Percentiles rank a stretch among this genome's conserved stretches.
Evolutionary conservation across 1,140 invertebrate genomes (phyloP).

Genomic region (Trachelipus rathkii): DNA sequence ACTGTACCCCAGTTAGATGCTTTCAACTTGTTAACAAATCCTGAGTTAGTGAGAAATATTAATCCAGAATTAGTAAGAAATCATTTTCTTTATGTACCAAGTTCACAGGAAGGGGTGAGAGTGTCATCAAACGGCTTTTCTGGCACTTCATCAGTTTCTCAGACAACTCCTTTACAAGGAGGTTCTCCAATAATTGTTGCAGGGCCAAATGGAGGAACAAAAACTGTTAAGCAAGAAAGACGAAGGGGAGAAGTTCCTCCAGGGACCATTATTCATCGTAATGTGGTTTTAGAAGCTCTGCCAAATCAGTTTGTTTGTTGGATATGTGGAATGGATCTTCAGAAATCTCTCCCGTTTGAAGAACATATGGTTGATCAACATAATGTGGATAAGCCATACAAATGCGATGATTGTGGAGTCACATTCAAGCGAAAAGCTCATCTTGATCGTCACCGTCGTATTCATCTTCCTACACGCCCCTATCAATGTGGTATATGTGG

Average conservation of each 20-base stretch:
- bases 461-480: slow-evolving; percentile 44
- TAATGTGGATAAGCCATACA: slow-evolving; percentile 44
- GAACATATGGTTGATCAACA: slow-evolving; percentile 46
- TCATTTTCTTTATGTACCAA: slow-evolving; percentile 45
- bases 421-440: slow-evolving; percentile 46
- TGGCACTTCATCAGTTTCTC: slow-evolving; percentile 34
- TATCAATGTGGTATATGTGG: slow-evolving; percentile 62
- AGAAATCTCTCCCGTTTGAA: slow-evolving; percentile 43
- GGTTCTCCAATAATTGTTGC: slow-evolving; percentile 32
- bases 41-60: slow-evolving; percentile 45
- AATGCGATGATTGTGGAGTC: slow-evolving; percentile 45
- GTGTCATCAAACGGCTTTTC: slow-evolving; percentile 44
- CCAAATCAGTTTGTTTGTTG: slow-evolving; percentile 42
- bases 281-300: slow-evolving; percentile 30
- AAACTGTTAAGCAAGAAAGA: slow-evolving; percentile 25
- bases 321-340: slow-evolving; percentile 44
- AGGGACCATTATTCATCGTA: slow-evolving; percentile 37
- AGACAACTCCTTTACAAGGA: slow-evolving; percentile 36
- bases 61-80: slow-evolving; percentile 45
- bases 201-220: slow-evolving; percentile 29
- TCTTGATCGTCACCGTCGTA: slow-evolving; percentile 45
- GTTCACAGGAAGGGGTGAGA: slow-evolving; percentile 42
- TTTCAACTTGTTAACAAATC: slow-evolving; percentile 42
- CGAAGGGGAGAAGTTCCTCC: slow-evolving; percentile 34
- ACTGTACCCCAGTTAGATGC: slow-evolving; percentile 45